These are phyloP conservation scores for Ophonus ardosiacus DNA, from an alignment of 2,888 invertebrate genomes.

Conservation along the genomic window DNA sequence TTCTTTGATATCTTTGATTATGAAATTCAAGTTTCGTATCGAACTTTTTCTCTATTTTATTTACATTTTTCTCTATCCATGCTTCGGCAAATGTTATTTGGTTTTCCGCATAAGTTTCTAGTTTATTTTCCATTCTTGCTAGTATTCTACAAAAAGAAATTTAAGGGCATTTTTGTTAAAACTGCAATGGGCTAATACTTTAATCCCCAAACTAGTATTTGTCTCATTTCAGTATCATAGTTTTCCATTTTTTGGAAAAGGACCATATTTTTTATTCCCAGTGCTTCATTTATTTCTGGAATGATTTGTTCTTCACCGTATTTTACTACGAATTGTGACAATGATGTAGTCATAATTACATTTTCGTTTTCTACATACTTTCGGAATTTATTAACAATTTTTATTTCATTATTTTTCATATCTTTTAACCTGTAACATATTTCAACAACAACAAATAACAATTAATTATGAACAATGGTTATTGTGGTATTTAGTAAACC, in stretches of 20 bases:
- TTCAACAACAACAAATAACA: too few relatives aligned
- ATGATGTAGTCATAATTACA: background rate
- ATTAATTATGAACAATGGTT: background rate
- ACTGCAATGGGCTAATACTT: background rate
- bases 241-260: background rate
- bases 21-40: constrained; percentile 36
- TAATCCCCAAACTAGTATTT: constrained; percentile 1
- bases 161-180: background rate
- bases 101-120: constrained; percentile 16
- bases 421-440: background rate
- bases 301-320: background rate
- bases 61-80: constrained; percentile 5
- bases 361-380: background rate
- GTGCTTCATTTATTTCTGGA: background rate
- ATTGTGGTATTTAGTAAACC: background rate
- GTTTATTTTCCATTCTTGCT: background rate
- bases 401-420: background rate
- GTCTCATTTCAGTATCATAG: background rate
- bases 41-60: constrained; percentile 37
- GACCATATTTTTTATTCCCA: background rate
- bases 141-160: constrained; percentile 10
- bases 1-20: constrained; percentile 24
- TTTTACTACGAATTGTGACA: constrained; percentile 2
- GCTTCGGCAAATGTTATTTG: constrained; percentile 7
- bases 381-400: background rate